Evolutionary conservation across 2,797 vertebrate genomes (phyloP).

Genomic region (Anguilla megastoma): DNA sequence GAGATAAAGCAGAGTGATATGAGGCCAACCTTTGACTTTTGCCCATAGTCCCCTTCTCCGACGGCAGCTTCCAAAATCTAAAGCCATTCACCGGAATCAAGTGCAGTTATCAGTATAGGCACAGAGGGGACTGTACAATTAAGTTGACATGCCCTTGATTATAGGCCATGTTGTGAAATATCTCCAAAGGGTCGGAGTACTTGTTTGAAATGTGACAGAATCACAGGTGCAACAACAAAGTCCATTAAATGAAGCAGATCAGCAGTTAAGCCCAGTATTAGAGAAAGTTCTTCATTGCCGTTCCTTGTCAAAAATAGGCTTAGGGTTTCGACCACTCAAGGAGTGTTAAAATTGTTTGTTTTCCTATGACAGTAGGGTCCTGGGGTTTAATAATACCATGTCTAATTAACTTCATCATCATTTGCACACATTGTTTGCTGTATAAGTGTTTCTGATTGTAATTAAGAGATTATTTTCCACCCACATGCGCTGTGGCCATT

Average conservation of each 20-base stretch:
- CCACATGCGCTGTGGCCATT: background rate
- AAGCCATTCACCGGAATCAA: constrained; percentile 48
- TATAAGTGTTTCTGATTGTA: background rate
- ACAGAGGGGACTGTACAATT: constrained; percentile 34
- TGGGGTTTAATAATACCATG: background rate
- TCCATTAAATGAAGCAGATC: constrained; percentile 67
- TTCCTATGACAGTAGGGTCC: background rate
- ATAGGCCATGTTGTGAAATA: constrained; percentile 61
- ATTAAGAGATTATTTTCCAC: background rate
- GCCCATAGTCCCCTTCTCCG: background rate
- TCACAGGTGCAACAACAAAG: too few species aligned
- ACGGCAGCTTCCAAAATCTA: constrained; percentile 58
- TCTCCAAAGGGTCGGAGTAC: constrained; percentile 63
- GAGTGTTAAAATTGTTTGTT: background rate
- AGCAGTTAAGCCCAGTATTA: constrained; percentile 32
- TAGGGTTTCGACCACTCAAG: background rate
- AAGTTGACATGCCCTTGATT: constrained; percentile 42
- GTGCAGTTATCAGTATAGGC: constrained; percentile 27
- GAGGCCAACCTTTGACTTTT: constrained; percentile 67
- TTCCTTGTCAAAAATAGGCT: background rate
- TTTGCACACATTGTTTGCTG: background rate
- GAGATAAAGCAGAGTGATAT: constrained; percentile 63
- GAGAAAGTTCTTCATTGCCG: background rate
- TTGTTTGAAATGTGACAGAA: too few species aligned
- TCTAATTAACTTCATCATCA: background rate